Evolutionary conservation across 2,113 vertebrate species (phyloP).

Genomic region (Lichenostomus cassidix): DNA sequence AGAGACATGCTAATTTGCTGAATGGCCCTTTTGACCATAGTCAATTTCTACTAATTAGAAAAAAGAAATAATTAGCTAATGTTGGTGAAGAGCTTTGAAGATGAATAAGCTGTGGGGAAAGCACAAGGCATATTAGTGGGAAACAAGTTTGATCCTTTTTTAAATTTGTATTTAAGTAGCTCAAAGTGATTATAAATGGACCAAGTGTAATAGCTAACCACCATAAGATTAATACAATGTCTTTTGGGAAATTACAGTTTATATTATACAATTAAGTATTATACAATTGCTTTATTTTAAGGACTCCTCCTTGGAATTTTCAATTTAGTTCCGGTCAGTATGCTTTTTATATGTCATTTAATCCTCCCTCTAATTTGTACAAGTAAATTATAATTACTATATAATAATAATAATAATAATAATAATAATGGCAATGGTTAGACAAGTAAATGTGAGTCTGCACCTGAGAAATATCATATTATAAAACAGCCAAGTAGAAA

Average conservation of each 20-base stretch:
- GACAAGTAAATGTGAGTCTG: not conserved
- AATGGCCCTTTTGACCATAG: slow-evolving; percentile 69
- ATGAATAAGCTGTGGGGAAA: slow-evolving; percentile 38
- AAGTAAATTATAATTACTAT: slow-evolving; percentile 46
- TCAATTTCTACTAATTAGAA: slow-evolving; percentile 72
- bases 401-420: not conserved
- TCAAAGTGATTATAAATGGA: slow-evolving; percentile 47
- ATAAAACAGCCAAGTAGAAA: not conserved
- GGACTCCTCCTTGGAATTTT: slow-evolving; percentile 42
- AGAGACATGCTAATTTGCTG: slow-evolving; percentile 62
- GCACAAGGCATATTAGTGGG: not conserved
- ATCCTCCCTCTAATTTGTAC: slow-evolving; percentile 58
- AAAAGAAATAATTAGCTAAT: slow-evolving; percentile 69
- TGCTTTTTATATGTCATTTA: slow-evolving; percentile 32
- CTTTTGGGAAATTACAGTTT: slow-evolving; percentile 47
- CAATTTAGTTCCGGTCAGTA: slow-evolving; percentile 36
- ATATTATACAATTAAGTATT: slow-evolving; percentile 29
- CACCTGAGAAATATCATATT: not conserved
- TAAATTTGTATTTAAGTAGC: slow-evolving; percentile 56
- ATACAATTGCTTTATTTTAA: not conserved
- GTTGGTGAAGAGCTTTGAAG: slow-evolving; percentile 57
- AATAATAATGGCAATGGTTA: not conserved
- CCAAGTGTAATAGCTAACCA: slow-evolving; percentile 22
- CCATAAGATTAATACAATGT: slow-evolving; percentile 7
- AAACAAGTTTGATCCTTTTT: slow-evolving; percentile 44